Percentiles rank a stretch among this genome's conserved stretches.
Conservation (phyloP, 1,140 invertebrate species). For the Lanistes nyassanus region DNA sequence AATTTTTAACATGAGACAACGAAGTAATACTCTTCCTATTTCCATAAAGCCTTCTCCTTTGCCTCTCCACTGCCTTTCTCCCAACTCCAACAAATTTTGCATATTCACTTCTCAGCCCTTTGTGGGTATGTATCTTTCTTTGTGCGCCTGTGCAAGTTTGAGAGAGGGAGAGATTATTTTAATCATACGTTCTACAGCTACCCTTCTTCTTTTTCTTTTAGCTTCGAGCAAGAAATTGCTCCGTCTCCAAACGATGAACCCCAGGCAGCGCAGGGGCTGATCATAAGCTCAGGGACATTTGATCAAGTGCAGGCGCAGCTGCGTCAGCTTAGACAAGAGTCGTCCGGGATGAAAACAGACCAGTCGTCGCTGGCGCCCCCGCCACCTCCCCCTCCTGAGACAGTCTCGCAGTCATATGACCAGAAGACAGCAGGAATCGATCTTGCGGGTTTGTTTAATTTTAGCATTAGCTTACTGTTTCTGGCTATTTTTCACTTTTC, state of each 20-base stretch:
- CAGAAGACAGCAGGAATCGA: not conserved
- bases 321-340: slow-evolving; percentile 67
- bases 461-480: not conserved
- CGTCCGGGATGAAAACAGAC: slow-evolving; percentile 59
- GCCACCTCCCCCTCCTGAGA: slow-evolving; percentile 22
- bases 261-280: slow-evolving; percentile 33
- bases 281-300: slow-evolving; percentile 66
- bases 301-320: slow-evolving; percentile 76
- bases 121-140: too few relatives aligned
- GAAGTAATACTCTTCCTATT: too few relatives aligned
- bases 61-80: too few relatives aligned
- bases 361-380: slow-evolving; percentile 17
- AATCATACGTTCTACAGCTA: not conserved
- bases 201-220: slow-evolving; percentile 58
- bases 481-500: too few relatives aligned
- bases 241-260: slow-evolving; percentile 21
- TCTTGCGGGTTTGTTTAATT: not conserved
- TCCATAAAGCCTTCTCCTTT: too few relatives aligned
- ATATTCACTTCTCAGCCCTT: too few relatives aligned
- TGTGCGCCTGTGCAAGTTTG: too few relatives aligned
- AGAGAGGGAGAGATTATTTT: not conserved
- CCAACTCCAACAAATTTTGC: too few relatives aligned
- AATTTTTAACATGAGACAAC: too few relatives aligned
- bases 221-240: slow-evolving; percentile 84
- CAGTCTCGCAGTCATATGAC: not conserved